Evolutionary conservation across 2,888 invertebrate species (phyloP).

Genomic region (Brachyopa scutellaris): DNA sequence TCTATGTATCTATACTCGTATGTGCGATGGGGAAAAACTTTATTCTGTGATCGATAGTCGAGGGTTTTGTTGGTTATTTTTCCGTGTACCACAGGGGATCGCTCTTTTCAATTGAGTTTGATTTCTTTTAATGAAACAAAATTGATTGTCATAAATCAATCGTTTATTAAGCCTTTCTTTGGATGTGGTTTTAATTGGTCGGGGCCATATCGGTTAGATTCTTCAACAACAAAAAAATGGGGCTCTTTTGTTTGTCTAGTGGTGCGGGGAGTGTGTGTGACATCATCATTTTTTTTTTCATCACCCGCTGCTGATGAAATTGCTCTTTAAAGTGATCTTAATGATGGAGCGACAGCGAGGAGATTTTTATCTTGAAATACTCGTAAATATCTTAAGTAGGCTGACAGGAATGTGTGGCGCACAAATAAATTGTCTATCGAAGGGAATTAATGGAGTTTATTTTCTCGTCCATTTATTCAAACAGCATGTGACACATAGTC

Average conservation of each 20-base stretch:
- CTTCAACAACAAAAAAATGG: not conserved
- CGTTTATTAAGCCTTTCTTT: constrained; percentile 69
- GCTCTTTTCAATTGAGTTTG: constrained; percentile 64
- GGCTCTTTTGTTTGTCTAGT: not conserved
- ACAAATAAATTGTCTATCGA: constrained; percentile 19
- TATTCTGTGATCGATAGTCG: constrained; percentile 32
- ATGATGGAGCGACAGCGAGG: constrained; percentile 15
- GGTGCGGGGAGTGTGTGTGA: constrained; percentile 23
- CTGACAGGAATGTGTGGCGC: constrained; percentile 27
- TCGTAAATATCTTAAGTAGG: constrained; percentile 21
- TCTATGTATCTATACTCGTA: not conserved
- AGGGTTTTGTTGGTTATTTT: constrained; percentile 32
- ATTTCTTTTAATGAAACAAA: constrained; percentile 71
- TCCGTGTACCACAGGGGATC: not conserved
- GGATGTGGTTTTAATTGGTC: constrained; percentile 63
- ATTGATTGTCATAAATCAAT: constrained; percentile 72
- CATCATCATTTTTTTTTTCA: constrained; percentile 50
- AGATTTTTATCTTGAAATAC: constrained; percentile 21
- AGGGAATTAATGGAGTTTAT: not conserved
- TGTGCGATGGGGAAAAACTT: not conserved
- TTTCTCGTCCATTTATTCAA: too few relatives aligned
- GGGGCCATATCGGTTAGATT: constrained; percentile 41
- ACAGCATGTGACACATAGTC: too few relatives aligned
- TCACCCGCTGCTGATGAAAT: constrained; percentile 53
- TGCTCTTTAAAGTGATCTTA: constrained; percentile 37